These are phyloP conservation scores for Synaphobranchus kaupii DNA, from an alignment of 2,797 vertebrate genomes.

Conservation along the genomic window DNA sequence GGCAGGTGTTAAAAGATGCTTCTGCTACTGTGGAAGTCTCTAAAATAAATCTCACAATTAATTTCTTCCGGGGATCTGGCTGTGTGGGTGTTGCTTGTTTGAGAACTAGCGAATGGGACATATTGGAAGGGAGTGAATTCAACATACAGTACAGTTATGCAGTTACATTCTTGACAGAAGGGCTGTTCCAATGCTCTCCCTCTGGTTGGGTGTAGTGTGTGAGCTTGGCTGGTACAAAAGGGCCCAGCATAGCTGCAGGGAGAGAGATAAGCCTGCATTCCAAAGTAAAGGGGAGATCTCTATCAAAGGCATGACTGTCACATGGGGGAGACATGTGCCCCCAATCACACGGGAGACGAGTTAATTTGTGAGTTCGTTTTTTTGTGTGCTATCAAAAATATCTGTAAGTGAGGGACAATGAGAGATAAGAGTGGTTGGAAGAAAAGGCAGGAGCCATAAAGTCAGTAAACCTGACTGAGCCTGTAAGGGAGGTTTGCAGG, in stretches of 20 bases:
- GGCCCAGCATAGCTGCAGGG: constrained; percentile 7
- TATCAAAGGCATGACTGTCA: constrained; percentile 52
- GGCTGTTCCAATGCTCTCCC: background rate
- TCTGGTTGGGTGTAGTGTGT: constrained; percentile 1
- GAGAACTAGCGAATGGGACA: background rate
- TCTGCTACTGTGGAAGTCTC: background rate
- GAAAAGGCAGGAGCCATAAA: background rate
- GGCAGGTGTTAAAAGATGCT: background rate
- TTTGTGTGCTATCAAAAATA: background rate
- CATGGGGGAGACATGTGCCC: constrained; percentile 25
- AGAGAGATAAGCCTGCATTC: constrained; percentile 34
- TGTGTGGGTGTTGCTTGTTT: background rate
- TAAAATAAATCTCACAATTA: no score
- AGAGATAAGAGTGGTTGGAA: background rate
- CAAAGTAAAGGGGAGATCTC: constrained; percentile 41
- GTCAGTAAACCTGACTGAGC: background rate
- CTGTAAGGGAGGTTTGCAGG: constrained; percentile 2
- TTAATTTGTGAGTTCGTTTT: background rate
- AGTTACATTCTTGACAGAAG: background rate
- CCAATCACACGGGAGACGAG: constrained; percentile 28
- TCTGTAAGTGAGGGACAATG: background rate
- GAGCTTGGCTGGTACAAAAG: background rate
- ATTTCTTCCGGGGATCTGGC: background rate
- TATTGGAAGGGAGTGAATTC: background rate
- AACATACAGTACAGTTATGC: background rate